Percentiles rank a stretch among this genome's conserved stretches.
phyloP scores from a whole-genome alignment of 2,113 vertebrate species.

The Gymnobelideus leadbeateri region DNA sequence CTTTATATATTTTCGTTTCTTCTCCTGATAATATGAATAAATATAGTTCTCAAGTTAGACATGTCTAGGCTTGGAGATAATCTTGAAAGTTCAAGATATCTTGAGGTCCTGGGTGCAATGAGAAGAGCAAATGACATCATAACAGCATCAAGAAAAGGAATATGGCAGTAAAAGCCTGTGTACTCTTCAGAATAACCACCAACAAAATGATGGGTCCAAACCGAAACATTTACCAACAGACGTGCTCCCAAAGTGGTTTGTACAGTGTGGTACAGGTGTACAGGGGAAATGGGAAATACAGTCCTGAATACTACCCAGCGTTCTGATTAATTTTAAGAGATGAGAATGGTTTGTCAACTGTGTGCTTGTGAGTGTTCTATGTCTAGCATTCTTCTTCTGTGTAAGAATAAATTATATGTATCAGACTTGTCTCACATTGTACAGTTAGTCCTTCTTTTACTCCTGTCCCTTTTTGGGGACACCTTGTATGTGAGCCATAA shows the following conservation, averaged over 20 bases:
- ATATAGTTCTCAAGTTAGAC: background rate
- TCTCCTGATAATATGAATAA: background rate
- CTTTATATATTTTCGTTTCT: background rate
- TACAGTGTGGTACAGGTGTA: background rate
- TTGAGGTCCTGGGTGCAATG: background rate
- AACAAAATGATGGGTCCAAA: background rate
- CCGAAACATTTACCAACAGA: background rate
- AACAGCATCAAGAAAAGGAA: background rate
- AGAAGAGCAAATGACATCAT: background rate
- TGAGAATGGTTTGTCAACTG: background rate
- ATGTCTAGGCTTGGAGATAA: background rate
- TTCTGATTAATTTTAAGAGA: background rate
- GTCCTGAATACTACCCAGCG: background rate
- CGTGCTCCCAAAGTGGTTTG: background rate
- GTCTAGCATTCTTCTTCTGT: background rate
- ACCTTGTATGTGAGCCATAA: background rate
- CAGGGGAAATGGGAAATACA: background rate
- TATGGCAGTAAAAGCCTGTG: background rate
- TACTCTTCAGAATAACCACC: background rate
- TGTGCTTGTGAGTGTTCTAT: background rate
- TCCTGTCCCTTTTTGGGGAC: background rate
- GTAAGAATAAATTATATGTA: background rate
- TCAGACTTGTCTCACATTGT: background rate
- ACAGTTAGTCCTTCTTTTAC: background rate
- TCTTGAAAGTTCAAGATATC: background rate